These are phyloP conservation scores for Nibea coibor DNA, from an alignment of 2,113 vertebrate genomes.

Conservation along the genomic window DNA sequence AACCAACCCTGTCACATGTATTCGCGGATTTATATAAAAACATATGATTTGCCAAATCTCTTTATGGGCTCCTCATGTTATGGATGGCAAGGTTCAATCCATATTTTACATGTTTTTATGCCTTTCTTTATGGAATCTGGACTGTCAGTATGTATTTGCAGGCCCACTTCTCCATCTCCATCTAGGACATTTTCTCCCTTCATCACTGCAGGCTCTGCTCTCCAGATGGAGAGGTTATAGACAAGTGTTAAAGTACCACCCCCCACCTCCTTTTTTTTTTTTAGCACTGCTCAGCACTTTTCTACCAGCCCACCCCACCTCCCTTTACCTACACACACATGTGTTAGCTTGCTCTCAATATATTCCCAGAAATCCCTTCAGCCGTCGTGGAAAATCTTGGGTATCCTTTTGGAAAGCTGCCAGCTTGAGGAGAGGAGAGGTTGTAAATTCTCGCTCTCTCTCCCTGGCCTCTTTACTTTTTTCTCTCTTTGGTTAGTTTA, in stretches of 20 bases:
- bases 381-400: constrained; percentile 58
- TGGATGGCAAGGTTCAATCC: constrained; percentile 1
- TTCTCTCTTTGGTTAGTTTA: constrained; percentile 2
- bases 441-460: constrained; percentile 36
- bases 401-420: constrained; percentile 45
- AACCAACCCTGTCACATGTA: not conserved
- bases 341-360: constrained; percentile 3
- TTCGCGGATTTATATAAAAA: not conserved
- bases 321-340: not conserved
- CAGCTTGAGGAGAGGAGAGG: constrained; percentile 28
- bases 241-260: constrained; percentile 43
- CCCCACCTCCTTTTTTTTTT: not conserved
- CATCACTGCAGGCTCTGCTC: constrained; percentile 49
- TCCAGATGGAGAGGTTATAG: constrained; percentile 62
- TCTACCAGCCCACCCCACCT: not conserved
- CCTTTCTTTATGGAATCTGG: constrained; percentile 1
- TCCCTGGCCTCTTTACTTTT: not conserved
- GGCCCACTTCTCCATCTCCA: constrained; percentile 28
- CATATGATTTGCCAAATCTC: not conserved
- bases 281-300: constrained; percentile 36
- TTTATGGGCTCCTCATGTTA: not conserved
- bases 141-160: constrained; percentile 18
- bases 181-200: constrained; percentile 53
- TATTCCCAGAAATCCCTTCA: constrained; percentile 49
- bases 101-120: constrained; percentile 28